Conservation (phyloP, 2,113 vertebrate genomes). For the Marcusenius ussheri region DNA sequence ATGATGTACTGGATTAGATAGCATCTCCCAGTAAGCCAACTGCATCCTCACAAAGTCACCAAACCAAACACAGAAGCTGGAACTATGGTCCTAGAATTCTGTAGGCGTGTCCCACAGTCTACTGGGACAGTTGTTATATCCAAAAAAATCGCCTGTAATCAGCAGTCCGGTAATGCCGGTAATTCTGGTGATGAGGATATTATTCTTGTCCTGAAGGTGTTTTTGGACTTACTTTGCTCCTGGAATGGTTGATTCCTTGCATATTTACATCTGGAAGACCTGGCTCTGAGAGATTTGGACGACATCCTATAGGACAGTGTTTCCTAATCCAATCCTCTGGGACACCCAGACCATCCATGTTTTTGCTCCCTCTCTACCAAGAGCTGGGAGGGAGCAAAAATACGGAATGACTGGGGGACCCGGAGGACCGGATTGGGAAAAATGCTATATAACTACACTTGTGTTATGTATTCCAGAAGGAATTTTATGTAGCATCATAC, state of each 20-base stretch:
- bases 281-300: neutral
- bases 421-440: neutral
- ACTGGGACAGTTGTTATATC: neutral
- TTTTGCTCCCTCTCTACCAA: neutral
- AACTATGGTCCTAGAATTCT: neutral
- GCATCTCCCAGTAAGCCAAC: neutral
- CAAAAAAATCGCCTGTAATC: neutral
- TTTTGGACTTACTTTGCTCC: constrained; percentile 36
- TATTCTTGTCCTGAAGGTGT: constrained; percentile 35
- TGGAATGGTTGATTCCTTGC: constrained; percentile 15
- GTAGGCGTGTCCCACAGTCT: neutral
- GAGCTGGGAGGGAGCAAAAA: neutral
- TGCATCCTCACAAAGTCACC: neutral
- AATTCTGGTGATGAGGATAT: constrained; percentile 33
- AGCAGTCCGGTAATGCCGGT: constrained; percentile 9
- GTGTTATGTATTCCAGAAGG: neutral
- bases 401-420: neutral
- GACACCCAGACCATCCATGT: neutral
- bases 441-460: neutral
- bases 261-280: neutral
- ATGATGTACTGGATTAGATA: neutral
- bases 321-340: neutral
- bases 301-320: neutral
- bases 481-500: neutral
- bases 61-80: neutral